These are phyloP conservation scores for Diplolepis rosae DNA, from an alignment of 2,888 invertebrate genomes.

Conservation along the genomic window DNA sequence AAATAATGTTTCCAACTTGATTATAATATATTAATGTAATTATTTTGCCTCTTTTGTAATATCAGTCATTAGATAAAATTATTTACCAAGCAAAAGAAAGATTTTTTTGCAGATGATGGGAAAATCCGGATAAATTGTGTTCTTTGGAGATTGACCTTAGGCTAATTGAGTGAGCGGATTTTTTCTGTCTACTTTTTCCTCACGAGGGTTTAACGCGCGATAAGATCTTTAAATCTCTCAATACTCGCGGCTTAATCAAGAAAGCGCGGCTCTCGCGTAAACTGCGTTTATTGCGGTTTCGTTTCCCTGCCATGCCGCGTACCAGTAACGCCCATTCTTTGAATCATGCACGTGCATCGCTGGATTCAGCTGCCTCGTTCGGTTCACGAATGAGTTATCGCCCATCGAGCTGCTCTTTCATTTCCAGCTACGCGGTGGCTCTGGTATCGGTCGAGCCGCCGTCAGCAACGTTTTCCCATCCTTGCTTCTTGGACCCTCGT, in stretches of 20 bases:
- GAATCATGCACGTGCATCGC: constrained; percentile 66
- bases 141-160: neutral
- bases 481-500: constrained; percentile 48
- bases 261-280: constrained; percentile 23
- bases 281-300: constrained; percentile 11
- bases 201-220: neutral
- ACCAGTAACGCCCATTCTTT: constrained; percentile 53
- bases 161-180: constrained; percentile 10
- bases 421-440: constrained; percentile 69
- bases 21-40: too few species aligned
- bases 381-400: constrained; percentile 74
- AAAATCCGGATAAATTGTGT: neutral
- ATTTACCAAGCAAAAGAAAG: too few species aligned
- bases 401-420: constrained; percentile 72
- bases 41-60: too few species aligned
- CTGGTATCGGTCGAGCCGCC: constrained; percentile 57
- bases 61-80: too few species aligned
- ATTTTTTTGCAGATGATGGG: too few species aligned
- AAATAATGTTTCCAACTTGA: too few species aligned
- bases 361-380: constrained; percentile 73
- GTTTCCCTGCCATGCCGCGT: constrained; percentile 16
- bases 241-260: constrained; percentile 13
- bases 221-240: constrained; percentile 19
- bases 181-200: neutral
- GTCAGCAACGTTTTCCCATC: constrained; percentile 63